These are phyloP conservation scores for Holotrichia oblita DNA, from an alignment of 1,140 invertebrate species.

Conservation along the genomic window DNA sequence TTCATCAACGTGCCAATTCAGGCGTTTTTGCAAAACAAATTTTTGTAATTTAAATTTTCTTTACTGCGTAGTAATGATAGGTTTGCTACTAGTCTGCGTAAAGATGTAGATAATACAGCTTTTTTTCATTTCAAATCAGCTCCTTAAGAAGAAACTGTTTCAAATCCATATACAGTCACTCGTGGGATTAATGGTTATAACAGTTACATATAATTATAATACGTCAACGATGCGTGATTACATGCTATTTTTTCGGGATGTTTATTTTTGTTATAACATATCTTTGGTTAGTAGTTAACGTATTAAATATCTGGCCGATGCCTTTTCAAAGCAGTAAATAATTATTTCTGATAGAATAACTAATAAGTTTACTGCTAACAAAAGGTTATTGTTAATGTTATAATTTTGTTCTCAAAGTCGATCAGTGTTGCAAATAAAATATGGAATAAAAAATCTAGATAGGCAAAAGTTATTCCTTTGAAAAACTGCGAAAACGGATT, in stretches of 20 bases:
- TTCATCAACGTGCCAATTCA: not conserved
- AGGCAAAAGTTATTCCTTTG: no score
- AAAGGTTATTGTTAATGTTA: no score
- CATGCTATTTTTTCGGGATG: not conserved
- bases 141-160: not conserved
- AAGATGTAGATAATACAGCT: not conserved
- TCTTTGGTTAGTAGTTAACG: no score
- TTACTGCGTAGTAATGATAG: not conserved
- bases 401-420: no score
- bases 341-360: no score
- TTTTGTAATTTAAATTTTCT: conserved; percentile 19
- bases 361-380: no score
- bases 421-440: no score
- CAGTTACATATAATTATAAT: not conserved
- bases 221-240: not conserved
- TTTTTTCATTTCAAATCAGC: not conserved
- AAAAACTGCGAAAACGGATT: no score
- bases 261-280: not conserved
- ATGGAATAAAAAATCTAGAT: no score
- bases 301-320: no score
- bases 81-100: not conserved
- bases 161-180: not conserved
- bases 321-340: no score
- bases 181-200: not conserved
- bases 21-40: conserved; percentile 19